Evolutionary conservation across 2,797 vertebrate genomes (phyloP), one percentile per base, ranked within the genome.

Genomic region (Chelidonichthys spinosus): DNA sequence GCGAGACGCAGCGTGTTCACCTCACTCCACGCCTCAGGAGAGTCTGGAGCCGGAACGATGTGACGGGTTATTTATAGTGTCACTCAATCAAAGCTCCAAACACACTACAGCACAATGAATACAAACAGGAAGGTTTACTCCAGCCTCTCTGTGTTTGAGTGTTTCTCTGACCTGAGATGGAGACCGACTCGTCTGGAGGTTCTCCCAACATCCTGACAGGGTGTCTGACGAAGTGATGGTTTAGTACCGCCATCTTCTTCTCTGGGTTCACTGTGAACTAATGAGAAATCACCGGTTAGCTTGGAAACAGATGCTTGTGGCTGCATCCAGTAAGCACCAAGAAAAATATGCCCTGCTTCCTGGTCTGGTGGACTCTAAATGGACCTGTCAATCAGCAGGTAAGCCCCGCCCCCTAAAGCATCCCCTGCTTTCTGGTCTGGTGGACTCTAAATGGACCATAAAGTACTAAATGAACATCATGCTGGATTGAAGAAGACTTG

Each of bases 151-250:
- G 2, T 33, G 49, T 14, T 47, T 2, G 37, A 32, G 11, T 37
- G 13, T 11, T 39, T 14, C n/a, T 89, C 93, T 80, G 35, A 98
- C 97, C 97, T 94, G 91, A 84, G 75, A 97, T 88, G 68, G 94
- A 92, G 72, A 92, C 69, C 53, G 93, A 67, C n/a, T 85, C 35
- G 68, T 96, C 87, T 33, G 91, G 91, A 52, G 81, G 89, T 50
- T 95, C 95, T 59, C 93, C 95, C 86, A 95, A 89, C 36, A 91
- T 82, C 82, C 95, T 96, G 79, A 95, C 95, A n/a, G 97, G 95
- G 36, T 99, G 95, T 92, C 93, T 95, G 89, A 98, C 90, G 88
- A 99, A 99, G 86, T 99, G 98, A 87, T 99, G 96, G 75, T 94
- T 95, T 58, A 99, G 87, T 10, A 98, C 94, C 0, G 92, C 83